Conservation (phyloP, 2,888 invertebrate species). For the Calliopum simillimum region DNA sequence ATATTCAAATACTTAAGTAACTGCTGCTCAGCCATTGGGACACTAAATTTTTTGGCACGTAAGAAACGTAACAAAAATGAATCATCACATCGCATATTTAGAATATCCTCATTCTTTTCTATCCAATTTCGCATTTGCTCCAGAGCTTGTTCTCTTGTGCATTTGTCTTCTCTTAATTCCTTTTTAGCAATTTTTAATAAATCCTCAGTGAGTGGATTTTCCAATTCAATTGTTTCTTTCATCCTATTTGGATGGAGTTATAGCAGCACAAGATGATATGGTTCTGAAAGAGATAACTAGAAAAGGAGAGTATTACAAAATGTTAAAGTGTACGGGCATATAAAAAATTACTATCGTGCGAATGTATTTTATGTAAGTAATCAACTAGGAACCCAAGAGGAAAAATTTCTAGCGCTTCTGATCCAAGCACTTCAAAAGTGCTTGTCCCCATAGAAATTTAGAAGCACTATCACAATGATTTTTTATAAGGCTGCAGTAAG, state of each 20-base stretch:
- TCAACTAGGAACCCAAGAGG: too few species aligned
- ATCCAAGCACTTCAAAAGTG: too few species aligned
- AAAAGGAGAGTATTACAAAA: too few species aligned
- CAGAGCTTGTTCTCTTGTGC: conserved; percentile 74
- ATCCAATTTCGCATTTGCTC: conserved; percentile 78
- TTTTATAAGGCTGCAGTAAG: too few species aligned
- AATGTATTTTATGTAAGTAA: too few species aligned
- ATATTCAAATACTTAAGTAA: conserved; percentile 82
- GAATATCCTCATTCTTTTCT: conserved; percentile 75
- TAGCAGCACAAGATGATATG: too few species aligned
- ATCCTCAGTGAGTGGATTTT: conserved; percentile 47
- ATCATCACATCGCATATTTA: conserved; percentile 77
- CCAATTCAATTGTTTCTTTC: conserved; percentile 35
- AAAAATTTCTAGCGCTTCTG: too few species aligned
- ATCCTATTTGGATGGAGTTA: conserved; percentile 23
- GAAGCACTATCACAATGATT: too few species aligned
- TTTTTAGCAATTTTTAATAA: conserved; percentile 71
- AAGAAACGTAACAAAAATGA: conserved; percentile 80
- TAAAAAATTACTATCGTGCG: too few species aligned
- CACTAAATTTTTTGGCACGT: conserved; percentile 81
- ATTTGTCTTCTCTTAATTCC: conserved; percentile 79
- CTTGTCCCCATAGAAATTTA: too few species aligned
- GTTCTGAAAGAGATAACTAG: too few species aligned
- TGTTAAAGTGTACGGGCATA: too few species aligned
- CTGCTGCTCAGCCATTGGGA: conserved; percentile 82